phyloP scores from a whole-genome alignment of 2,797 vertebrate genomes.

The Neomorphus geoffroyi region DNA sequence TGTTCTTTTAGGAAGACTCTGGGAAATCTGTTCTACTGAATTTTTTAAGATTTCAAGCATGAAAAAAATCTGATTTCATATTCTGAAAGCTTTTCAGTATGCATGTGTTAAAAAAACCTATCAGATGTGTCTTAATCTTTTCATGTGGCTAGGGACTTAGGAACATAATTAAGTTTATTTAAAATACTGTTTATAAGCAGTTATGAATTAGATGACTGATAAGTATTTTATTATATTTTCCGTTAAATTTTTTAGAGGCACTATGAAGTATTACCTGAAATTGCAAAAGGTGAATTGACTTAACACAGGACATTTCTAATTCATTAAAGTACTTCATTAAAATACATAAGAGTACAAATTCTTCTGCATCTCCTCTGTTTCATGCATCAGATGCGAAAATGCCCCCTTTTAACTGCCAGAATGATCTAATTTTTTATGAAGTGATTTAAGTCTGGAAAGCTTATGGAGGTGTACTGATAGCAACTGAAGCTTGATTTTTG shows the following conservation, averaged over 20 bases:
- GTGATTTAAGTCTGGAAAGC: background rate
- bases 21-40: background rate
- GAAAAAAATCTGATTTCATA: no score
- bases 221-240: background rate
- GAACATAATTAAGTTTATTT: background rate
- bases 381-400: background rate
- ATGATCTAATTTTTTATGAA: background rate
- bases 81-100: background rate
- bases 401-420: background rate
- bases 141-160: background rate
- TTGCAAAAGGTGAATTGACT: background rate
- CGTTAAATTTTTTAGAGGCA: background rate
- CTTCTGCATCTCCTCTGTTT: background rate
- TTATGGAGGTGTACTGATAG: background rate
- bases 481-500: background rate
- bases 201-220: background rate
- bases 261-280: background rate
- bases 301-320: background rate
- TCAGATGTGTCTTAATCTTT: background rate
- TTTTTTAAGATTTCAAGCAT: background rate
- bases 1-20: background rate
- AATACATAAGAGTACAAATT: background rate
- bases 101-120: background rate
- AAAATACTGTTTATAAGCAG: background rate
- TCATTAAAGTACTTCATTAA: background rate